phyloP scores from a whole-genome alignment of 2,113 vertebrate species.

The Loxodonta africana region DNA sequence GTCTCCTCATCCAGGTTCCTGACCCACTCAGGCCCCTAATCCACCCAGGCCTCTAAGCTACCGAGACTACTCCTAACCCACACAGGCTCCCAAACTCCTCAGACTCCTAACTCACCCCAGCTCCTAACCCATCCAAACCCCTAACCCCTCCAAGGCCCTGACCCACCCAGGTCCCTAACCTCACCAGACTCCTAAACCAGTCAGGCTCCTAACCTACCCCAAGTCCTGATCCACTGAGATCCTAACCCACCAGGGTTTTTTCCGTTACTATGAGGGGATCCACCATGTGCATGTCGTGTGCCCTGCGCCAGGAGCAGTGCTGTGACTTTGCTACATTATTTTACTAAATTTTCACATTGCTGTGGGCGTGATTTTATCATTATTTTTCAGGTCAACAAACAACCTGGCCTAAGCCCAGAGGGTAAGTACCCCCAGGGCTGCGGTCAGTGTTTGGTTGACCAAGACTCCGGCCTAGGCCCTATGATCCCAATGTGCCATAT shows the following conservation, averaged over 20 bases:
- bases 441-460: fast-evolving
- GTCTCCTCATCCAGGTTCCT: too few species aligned
- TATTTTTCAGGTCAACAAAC: neutral
- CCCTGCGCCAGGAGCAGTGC: too few species aligned
- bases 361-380: fast-evolving
- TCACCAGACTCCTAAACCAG: neutral
- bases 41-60: too few species aligned
- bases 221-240: neutral
- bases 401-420: neutral
- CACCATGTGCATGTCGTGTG: fast-evolving
- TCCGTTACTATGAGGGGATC: too few species aligned
- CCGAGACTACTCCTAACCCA: too few species aligned
- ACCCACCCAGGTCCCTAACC: neutral
- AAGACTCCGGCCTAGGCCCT: neutral
- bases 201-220: fast-evolving
- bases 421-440: too few species aligned
- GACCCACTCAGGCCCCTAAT: too few species aligned
- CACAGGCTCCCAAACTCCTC: too few species aligned
- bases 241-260: neutral
- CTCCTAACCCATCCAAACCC: too few species aligned
- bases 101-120: too few species aligned
- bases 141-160: too few species aligned
- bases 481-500: fast-evolving
- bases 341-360: fast-evolving
- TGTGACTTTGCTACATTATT: fast-evolving